phyloP scores from a whole-genome alignment of 1,140 invertebrate genomes.

The Dinoponera quadriceps region DNA sequence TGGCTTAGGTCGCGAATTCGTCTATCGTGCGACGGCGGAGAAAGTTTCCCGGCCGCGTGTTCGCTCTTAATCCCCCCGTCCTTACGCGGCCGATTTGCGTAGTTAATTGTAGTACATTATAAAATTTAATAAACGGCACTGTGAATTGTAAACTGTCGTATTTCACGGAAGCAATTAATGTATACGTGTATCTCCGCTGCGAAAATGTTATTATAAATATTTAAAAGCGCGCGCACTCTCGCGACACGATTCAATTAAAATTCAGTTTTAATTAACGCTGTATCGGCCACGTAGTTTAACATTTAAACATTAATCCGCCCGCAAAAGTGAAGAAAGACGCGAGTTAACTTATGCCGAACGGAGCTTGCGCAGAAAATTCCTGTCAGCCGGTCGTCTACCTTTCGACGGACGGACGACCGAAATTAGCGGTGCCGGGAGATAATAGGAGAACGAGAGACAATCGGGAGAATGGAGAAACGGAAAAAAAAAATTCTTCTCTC shows the following conservation, averaged over 20 bases:
- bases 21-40: background rate
- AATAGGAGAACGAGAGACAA: background rate
- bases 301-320: slow-evolving; percentile 24
- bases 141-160: background rate
- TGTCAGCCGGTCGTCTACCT: slow-evolving; percentile 24
- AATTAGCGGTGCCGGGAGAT: slow-evolving; percentile 54
- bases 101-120: too few relatives aligned
- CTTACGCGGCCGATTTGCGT: too few relatives aligned
- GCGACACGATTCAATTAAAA: background rate
- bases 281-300: slow-evolving; percentile 7
- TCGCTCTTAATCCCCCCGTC: too few relatives aligned
- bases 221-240: background rate
- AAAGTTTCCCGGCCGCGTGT: too few relatives aligned
- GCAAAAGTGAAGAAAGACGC: slow-evolving; percentile 4
- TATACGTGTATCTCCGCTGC: background rate
- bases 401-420: slow-evolving; percentile 24
- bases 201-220: slow-evolving; percentile 12
- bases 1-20: background rate
- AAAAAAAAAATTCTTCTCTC: slow-evolving; percentile 57
- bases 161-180: background rate
- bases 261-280: slow-evolving; percentile 39
- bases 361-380: slow-evolving; percentile 14
- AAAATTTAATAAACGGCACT: too few relatives aligned
- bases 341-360: background rate
- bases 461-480: background rate